Conservation (phyloP, 2,113 vertebrate genomes). For the Oophaga pumilio region DNA sequence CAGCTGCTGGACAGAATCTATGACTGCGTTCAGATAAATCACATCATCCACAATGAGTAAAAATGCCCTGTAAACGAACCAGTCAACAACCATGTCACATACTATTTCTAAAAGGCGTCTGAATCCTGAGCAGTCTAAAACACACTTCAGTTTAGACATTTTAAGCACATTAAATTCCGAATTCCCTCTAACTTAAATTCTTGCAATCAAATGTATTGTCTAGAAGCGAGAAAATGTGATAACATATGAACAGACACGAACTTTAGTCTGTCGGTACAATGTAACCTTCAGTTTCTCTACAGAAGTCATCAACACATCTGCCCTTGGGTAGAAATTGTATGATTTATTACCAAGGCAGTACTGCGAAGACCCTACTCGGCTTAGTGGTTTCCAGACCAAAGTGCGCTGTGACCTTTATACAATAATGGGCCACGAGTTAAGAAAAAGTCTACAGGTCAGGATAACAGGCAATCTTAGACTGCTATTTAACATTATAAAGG, state of each 20-base stretch:
- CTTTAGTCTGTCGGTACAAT: neutral
- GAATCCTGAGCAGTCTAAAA: neutral
- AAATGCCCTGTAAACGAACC: constrained; percentile 43
- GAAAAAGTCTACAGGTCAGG: neutral
- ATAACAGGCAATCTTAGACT: neutral
- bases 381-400: neutral
- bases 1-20: constrained; percentile 20
- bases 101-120: constrained; percentile 20
- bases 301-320: neutral
- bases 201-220: neutral
- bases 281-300: neutral
- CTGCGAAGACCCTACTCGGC: neutral
- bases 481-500: neutral
- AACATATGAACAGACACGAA: neutral
- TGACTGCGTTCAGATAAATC: constrained; percentile 32
- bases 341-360: neutral
- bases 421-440: neutral
- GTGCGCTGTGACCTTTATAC: neutral
- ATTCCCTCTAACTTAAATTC: neutral
- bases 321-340: constrained; percentile 1
- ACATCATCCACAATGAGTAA: constrained; percentile 42
- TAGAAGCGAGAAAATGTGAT: neutral
- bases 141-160: neutral
- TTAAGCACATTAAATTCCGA: neutral
- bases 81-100: constrained; percentile 38